phyloP scores from a whole-genome alignment of 53 echinoderm and acorn worm species.

The Apostichopus leukothele region DNA sequence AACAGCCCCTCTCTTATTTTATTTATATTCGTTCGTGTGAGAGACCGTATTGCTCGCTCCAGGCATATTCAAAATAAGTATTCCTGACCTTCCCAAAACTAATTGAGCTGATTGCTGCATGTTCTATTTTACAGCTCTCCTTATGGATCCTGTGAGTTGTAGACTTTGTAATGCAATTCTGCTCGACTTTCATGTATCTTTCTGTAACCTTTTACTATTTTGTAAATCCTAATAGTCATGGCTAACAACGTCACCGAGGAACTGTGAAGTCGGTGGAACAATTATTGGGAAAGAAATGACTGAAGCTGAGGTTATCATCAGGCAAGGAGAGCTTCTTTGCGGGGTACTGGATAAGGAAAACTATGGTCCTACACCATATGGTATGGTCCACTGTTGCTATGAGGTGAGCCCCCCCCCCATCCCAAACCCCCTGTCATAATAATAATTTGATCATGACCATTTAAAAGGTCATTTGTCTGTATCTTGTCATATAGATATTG shows the following conservation, averaged over 20 bases:
- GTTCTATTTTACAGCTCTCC: no score
- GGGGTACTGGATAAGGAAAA: conserved; percentile 97
- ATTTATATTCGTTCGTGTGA: no score
- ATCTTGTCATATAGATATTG: no score
- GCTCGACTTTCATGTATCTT: background rate
- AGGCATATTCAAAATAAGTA: no score
- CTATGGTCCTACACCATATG: conserved; percentile 95
- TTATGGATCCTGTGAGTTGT: no score
- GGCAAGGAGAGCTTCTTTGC: conserved; percentile 81
- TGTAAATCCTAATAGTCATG: conserved; percentile 58
- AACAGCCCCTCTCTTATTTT: no score
- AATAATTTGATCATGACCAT: no score
- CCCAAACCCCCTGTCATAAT: no score
- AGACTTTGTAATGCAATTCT: background rate
- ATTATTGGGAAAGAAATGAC: conserved; percentile 71
- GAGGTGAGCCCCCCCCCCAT: conserved; percentile 58
- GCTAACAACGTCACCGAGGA: conserved; percentile 37
- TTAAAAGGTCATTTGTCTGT: no score
- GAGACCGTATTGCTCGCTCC: no score
- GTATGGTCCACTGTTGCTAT: conserved; percentile 90
- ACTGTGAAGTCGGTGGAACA: conserved; percentile 59
- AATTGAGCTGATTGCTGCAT: no score
- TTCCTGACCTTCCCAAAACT: no score
- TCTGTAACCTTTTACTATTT: background rate
- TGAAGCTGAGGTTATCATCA: conserved; percentile 85